Evolutionary conservation across 2,888 invertebrate species (phyloP).

Genomic region (Agrochola macilenta): DNA sequence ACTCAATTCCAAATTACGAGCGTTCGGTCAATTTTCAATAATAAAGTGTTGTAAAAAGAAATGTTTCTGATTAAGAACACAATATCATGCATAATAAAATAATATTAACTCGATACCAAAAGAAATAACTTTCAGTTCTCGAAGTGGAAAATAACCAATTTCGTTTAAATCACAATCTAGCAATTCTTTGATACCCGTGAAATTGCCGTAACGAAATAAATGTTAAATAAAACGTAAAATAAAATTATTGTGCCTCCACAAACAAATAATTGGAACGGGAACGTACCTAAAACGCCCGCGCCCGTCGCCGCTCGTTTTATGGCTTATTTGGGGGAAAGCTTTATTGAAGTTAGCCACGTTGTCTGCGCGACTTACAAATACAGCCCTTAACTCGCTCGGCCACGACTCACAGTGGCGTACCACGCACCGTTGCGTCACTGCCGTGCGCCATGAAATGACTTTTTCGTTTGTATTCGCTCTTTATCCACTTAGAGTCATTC

Average conservation of each 20-base stretch:
- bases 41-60: slow-evolving; percentile 74
- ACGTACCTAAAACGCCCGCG: slow-evolving; percentile 83
- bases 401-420: slow-evolving; percentile 75
- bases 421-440: slow-evolving; percentile 80
- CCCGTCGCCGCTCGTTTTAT: slow-evolving; percentile 89
- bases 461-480: slow-evolving; percentile 90
- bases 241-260: slow-evolving; percentile 90
- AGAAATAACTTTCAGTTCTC: slow-evolving; percentile 82
- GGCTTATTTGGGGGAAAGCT: slow-evolving; percentile 91
- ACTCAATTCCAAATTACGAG: slow-evolving; percentile 72
- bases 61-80: slow-evolving; percentile 79
- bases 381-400: slow-evolving; percentile 74
- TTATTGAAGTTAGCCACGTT: slow-evolving; percentile 90
- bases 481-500: slow-evolving; percentile 90
- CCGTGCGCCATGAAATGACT: slow-evolving; percentile 89
- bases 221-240: slow-evolving; percentile 91
- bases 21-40: slow-evolving; percentile 74
- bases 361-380: slow-evolving; percentile 77
- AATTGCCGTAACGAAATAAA: slow-evolving; percentile 91
- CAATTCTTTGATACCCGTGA: slow-evolving; percentile 90
- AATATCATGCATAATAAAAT: slow-evolving; percentile 88
- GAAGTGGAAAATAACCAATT: slow-evolving; percentile 90
- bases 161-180: slow-evolving; percentile 90
- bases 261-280: slow-evolving; percentile 90
- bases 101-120: slow-evolving; percentile 83